A percentile compares a stretch with the other conserved stretches of the same genome.
phyloP scores from a whole-genome alignment of 2,797 vertebrate genomes.

The Falco naumanni region DNA sequence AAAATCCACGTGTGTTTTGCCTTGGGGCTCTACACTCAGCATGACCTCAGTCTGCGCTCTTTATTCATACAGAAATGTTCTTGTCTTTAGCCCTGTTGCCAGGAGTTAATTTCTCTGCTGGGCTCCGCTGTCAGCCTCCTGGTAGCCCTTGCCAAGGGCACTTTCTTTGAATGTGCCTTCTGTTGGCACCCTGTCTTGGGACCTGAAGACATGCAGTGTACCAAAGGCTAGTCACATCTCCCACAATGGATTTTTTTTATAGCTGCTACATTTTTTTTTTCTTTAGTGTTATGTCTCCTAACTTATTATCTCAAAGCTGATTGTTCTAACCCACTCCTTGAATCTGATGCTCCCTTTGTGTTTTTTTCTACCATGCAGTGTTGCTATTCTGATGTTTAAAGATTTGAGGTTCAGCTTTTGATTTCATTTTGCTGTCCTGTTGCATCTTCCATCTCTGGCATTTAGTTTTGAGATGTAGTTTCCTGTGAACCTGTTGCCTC shows the following conservation, averaged over 20 bases:
- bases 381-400: neutral
- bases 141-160: neutral
- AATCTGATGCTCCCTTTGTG: neutral
- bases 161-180: constrained; percentile 16
- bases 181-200: neutral
- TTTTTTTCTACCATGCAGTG: neutral
- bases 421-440: neutral
- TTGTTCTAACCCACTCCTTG: neutral
- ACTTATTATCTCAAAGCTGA: neutral
- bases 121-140: neutral
- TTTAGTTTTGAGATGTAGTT: neutral
- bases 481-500: neutral
- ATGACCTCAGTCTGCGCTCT: neutral
- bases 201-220: neutral
- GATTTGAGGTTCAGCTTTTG: neutral
- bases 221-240: neutral
- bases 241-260: neutral
- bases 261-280: neutral
- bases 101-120: constrained; percentile 29
- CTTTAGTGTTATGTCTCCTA: neutral
- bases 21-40: neutral
- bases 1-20: neutral
- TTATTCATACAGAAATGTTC: neutral
- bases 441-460: neutral
- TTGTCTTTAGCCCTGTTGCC: constrained; percentile 7